Conservation (phyloP, 2,888 invertebrate genomes). For the Nephrotoma flavescens region DNA sequence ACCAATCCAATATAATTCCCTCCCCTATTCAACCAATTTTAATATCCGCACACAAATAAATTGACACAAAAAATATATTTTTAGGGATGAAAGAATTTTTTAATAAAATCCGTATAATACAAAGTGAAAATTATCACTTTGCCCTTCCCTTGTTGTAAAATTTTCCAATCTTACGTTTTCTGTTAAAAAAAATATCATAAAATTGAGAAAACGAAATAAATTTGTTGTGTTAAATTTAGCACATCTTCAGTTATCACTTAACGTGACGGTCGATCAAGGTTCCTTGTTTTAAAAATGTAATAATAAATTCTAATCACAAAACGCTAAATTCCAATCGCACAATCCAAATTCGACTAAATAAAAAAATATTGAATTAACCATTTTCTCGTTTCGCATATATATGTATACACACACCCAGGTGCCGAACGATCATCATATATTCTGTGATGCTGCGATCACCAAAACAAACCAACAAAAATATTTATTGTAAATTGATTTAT, state of each 20-base stretch:
- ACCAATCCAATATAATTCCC: background rate
- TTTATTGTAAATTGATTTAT: background rate
- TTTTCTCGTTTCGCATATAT: background rate
- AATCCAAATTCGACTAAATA: background rate
- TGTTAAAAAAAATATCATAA: background rate
- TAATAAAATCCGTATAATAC: background rate
- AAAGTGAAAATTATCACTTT: background rate
- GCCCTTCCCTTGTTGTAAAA: background rate
- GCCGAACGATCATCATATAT: background rate
- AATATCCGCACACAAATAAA: background rate
- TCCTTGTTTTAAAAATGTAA: background rate
- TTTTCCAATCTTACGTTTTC: background rate
- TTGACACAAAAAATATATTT: background rate
- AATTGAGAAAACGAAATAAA: background rate
- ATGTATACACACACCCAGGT: background rate
- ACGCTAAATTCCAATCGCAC: background rate
- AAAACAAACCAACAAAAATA: background rate
- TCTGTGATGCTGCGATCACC: background rate
- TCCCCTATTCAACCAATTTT: background rate
- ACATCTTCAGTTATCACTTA: background rate
- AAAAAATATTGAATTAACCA: background rate
- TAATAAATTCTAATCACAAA: background rate
- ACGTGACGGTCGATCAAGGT: background rate
- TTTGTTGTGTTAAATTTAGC: background rate
- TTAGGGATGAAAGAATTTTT: background rate